Base-by-base conservation (phyloP, 2,888 invertebrate species). In the Masnerella sp. region DNA sequence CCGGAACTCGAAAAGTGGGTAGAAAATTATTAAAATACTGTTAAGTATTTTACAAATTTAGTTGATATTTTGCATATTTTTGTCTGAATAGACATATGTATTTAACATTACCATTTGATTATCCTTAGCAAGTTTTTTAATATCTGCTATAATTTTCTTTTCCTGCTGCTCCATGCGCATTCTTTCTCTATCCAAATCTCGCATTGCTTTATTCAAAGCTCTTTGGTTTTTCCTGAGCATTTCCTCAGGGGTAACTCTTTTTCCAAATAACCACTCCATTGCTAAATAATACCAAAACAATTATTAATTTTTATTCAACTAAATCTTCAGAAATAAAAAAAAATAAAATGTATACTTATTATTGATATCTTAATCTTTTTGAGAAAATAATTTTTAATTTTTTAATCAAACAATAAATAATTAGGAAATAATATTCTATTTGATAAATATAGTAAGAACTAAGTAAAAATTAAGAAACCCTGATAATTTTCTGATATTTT, bases 91-190 rank as follows among this genome's bases (percentile, higher is more conserved):
- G n/a, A 9, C n/a, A 30, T 9, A 3, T 12, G 2, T 12, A 38
- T 5, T 4, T 7, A 61, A 47, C 40, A 30, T 83, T 86, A 96
- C 96, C 97, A 99, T 99, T 90, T 99, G 99, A 9, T 98, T 98
- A 84, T 97, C 96, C 86, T 99, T 99, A 0, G 99, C 99, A 89
- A 99, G 93, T 89, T 98, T 99, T 88, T 99, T 99, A 75, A 99
- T 99, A 85, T 99, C 99, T 0, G 92, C 92, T 73, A 99, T 99
- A 74, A 99, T 94, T 89, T 99, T 99, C 88, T 99, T 99, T 86
- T 99, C 99, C 86, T 99, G 98, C 82, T 96, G 96, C 88, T 99
- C 99, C 97, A 99, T 98, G 86, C 96, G 94, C 88, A 92, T 91
- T 71, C 93, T 93, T 89, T 98, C 97, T 51, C 98, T 90, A 87